phyloP scores from a whole-genome alignment of 2,797 vertebrate genomes.

The Okamejei kenojei region DNA sequence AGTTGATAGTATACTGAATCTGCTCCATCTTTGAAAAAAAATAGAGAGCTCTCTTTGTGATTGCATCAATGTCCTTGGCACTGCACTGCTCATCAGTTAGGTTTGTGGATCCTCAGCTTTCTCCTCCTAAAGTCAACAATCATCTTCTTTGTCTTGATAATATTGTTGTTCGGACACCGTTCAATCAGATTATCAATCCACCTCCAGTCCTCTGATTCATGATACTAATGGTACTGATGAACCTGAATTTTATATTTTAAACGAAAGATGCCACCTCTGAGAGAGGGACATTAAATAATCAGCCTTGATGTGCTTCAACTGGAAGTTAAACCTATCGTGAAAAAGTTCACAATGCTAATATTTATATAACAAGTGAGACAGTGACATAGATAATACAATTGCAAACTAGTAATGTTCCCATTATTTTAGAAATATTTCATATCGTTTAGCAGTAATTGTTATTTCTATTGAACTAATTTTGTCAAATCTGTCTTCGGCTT shows the following conservation, averaged over 20 bases:
- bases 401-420: not conserved
- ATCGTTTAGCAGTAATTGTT: not conserved
- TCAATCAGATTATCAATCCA: too few relatives aligned
- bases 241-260: not conserved
- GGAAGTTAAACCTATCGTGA: not conserved
- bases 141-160: too few relatives aligned
- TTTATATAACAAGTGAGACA: not conserved
- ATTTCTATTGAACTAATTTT: not conserved
- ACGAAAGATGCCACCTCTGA: not conserved
- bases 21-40: too few relatives aligned
- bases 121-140: too few relatives aligned
- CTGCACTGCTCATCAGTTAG: too few relatives aligned
- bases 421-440: not conserved
- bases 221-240: not conserved
- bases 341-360: not conserved
- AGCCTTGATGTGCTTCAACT: not conserved
- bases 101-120: too few relatives aligned
- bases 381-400: not conserved
- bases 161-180: too few relatives aligned
- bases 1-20: too few relatives aligned
- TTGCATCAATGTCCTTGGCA: too few relatives aligned
- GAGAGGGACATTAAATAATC: not conserved
- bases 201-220: too few relatives aligned
- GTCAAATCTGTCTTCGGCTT: too few relatives aligned
- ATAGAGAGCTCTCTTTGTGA: too few relatives aligned